Evolutionary conservation across 2,888 invertebrate species (phyloP), one percentile per base, ranked within the genome.

Genomic region (Camptogramma bilineatum): DNA sequence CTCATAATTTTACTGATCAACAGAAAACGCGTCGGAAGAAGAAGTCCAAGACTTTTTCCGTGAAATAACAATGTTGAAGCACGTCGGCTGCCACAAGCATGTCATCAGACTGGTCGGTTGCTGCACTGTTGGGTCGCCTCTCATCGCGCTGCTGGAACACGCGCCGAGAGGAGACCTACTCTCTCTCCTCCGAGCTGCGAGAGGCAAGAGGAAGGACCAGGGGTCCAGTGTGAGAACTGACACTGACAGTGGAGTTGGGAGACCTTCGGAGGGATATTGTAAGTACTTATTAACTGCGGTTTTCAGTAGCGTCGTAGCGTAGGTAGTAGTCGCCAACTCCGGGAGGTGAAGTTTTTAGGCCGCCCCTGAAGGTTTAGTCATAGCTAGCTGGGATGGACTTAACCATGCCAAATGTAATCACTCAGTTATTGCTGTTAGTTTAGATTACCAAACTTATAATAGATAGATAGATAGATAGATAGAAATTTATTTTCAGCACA

Each of bases 1-100:
- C 4, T 28, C 28, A 28, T 24, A 2, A 24, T 24, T 50, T 54
- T 42, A 55, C 44, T 24, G 5, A 46, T 68, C 48, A 56, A 62
- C 85, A 95, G 95, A 93, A 62, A 85, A 92, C 70, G 94, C 94
- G 1, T 83, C 94, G 0, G 85, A 92, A 10, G 95, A 95, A 64
- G 95, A 95, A 76, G 86, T 94, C 53, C 94, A 95, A 59, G 96
- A 97, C 77, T 96, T 97, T 77, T 88, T 96, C 17, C 94, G 95
- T 0, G 97, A 98, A 88, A 97, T 98, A 21, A 93, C 93, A 24
- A 96, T 96, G 88, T 93, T 97, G 83, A 97, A 97, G 82, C 94
- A 94, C 69, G 96, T 97, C 0, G 97, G 97, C 0, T 90, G 89
- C 0, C 97, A 97, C 85, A 94, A 95, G 16, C 96, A 97, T 85